A percentile compares a stretch with the other conserved stretches of the same genome.
Conservation (phyloP, 2,113 vertebrate species). For the Megalops atlanticus region DNA sequence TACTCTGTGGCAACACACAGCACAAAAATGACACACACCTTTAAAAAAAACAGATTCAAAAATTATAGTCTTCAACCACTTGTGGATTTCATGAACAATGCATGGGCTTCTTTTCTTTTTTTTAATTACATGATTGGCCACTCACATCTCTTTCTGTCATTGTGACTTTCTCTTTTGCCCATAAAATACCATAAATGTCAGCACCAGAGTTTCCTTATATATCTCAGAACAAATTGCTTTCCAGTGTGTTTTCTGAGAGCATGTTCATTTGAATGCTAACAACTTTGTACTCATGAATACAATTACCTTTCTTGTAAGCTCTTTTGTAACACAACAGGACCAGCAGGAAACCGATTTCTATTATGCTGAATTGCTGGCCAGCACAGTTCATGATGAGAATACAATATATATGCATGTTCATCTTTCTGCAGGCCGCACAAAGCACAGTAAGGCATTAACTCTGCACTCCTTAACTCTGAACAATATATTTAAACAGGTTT, state of each 20-base stretch:
- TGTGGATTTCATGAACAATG: slow-evolving; percentile 30
- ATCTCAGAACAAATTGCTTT: background rate
- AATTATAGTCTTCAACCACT: slow-evolving; percentile 34
- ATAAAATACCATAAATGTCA: slow-evolving; percentile 27
- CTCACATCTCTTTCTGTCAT: slow-evolving; percentile 12
- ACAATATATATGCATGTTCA: background rate
- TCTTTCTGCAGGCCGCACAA: background rate
- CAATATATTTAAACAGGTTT: too few species aligned
- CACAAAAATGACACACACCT: slow-evolving; percentile 11
- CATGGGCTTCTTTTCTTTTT: slow-evolving; percentile 35
- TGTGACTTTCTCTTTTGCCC: background rate
- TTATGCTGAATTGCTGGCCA: background rate
- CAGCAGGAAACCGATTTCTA: background rate
- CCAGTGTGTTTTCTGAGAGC: slow-evolving; percentile 7
- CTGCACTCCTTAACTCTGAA: background rate
- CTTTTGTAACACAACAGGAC: slow-evolving; percentile 1
- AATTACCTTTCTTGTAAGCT: slow-evolving; percentile 4
- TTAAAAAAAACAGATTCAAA: slow-evolving; percentile 45
- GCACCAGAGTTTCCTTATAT: slow-evolving; percentile 22
- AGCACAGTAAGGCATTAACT: background rate
- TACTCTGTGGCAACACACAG: slow-evolving; percentile 29
- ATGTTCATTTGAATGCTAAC: slow-evolving; percentile 28
- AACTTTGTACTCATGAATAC: slow-evolving; percentile 2
- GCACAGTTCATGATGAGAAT: background rate
- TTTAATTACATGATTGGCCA: slow-evolving; percentile 22